These are phyloP conservation scores for Phalacrocorax aristotelis DNA, from an alignment of 2,113 vertebrate species.

Conservation along the genomic window DNA sequence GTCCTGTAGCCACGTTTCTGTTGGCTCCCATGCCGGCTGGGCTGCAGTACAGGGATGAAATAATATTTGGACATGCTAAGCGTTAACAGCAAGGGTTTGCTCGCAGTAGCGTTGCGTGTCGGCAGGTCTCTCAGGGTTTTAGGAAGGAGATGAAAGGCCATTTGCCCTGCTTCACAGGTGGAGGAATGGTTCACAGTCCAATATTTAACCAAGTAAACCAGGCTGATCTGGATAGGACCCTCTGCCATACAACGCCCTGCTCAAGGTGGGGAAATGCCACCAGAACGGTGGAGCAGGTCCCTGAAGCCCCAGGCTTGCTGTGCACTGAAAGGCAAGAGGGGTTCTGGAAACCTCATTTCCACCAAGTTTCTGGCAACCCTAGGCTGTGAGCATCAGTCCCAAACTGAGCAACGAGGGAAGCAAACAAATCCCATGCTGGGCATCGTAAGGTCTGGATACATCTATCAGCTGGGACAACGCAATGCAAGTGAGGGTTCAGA, in stretches of 20 bases:
- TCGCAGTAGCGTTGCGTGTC: not conserved
- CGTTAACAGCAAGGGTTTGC: not conserved
- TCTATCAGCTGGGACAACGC: not conserved
- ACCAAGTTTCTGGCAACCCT: not conserved
- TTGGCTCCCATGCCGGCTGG: not conserved
- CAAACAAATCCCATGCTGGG: not conserved
- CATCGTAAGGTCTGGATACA: not conserved
- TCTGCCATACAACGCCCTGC: not conserved
- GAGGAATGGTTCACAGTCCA: not conserved
- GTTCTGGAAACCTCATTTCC: not conserved
- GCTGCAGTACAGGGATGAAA: not conserved
- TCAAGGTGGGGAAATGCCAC: not conserved
- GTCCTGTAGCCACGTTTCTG: not conserved
- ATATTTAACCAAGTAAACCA: not conserved
- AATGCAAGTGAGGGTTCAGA: rapidly evolving
- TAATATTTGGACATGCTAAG: not conserved
- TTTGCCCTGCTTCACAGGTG: not conserved
- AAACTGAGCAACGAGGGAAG: not conserved
- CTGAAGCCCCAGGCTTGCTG: not conserved
- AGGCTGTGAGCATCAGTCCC: not conserved
- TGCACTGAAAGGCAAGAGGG: not conserved
- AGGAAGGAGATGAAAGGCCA: not conserved
- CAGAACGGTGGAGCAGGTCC: not conserved
- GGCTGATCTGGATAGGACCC: not conserved
- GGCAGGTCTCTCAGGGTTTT: not conserved